Base-by-base conservation (phyloP, 2,888 invertebrate species). In the Sarcophaga carnaria region DNA sequence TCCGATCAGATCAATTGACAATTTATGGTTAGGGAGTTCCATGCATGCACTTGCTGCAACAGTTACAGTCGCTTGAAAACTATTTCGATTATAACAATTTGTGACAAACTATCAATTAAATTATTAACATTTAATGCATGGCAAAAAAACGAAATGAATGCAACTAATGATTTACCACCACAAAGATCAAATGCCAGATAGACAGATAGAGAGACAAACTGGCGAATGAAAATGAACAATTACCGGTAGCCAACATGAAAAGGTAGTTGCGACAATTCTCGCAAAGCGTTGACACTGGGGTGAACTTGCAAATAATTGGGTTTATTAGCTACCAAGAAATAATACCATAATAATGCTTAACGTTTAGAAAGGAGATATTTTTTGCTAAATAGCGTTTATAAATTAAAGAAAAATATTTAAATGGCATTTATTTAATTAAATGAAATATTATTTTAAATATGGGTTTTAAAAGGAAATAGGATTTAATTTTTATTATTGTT, bases 81-180 rank as follows among this genome's bases (percentile, higher is more conserved):
- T n/a, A 45, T 71, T 80, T 60, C 70, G 75, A 80, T 83, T 79
- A 66, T 45, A 79, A 63, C 45, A 83, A 70, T 75, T 79, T 82
- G 66, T 76, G 79, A 83, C 82, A 76, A 76, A 83, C 86, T 75
- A 72, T 60, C 59, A 83, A 83, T 82, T 86, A 86, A 60, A 47
- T 70, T 74, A 59, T 70, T 69, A 75, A 60, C 45, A 82, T 75
- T 82, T 76, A 75, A 70, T 82, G 70, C 72, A 74, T 79, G 63
- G 45, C 17, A 67, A 67, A 78, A 78, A 75, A 54, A 49, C 6
- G 47, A 47, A 37, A 66, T 20, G 37, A 37, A 37, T 37, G 37
- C 37, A 37, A 62, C 27, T 64, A 49, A 70, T 60, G 59, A 76
- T 64, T 71, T 66, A 62, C 70, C 45, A 76, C 22, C 62, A 49